Evolutionary conservation across 53 echinoderm and acorn worm species (phyloP).

Genomic region (Antedon mediterranea): DNA sequence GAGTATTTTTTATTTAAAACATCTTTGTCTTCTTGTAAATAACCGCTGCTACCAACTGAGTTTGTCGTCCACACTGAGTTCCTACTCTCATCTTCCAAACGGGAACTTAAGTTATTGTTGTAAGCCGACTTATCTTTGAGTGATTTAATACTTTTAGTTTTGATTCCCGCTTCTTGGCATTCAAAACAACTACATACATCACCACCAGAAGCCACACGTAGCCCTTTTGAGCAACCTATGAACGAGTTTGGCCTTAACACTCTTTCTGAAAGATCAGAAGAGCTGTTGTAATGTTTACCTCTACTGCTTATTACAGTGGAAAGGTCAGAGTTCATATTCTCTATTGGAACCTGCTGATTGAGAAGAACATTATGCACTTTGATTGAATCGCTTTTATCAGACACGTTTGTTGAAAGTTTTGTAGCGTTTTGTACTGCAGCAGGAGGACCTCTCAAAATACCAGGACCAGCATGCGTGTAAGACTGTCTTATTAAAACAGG

Average conservation of each 20-base stretch:
- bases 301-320: not conserved
- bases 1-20: not conserved
- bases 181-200: not conserved
- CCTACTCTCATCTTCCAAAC: too few relatives aligned
- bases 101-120: too few relatives aligned
- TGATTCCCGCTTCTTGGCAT: not conserved
- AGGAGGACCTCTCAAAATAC: not conserved
- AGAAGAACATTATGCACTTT: not conserved
- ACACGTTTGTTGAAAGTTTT: not conserved
- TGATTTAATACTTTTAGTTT: not conserved
- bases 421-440: not conserved
- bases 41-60: not conserved
- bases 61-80: too few relatives aligned
- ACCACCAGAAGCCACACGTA: not conserved
- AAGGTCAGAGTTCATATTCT: not conserved
- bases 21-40: not conserved
- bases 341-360: not conserved
- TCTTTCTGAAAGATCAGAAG: not conserved
- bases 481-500: conserved; percentile 31
- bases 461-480: conserved; percentile 48
- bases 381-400: not conserved
- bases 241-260: not conserved
- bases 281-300: not conserved
- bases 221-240: not conserved
- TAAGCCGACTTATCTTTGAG: not conserved